Evolutionary conservation across 2,113 vertebrate genomes (phyloP).

Genomic region (Lepisosteus osseus): DNA sequence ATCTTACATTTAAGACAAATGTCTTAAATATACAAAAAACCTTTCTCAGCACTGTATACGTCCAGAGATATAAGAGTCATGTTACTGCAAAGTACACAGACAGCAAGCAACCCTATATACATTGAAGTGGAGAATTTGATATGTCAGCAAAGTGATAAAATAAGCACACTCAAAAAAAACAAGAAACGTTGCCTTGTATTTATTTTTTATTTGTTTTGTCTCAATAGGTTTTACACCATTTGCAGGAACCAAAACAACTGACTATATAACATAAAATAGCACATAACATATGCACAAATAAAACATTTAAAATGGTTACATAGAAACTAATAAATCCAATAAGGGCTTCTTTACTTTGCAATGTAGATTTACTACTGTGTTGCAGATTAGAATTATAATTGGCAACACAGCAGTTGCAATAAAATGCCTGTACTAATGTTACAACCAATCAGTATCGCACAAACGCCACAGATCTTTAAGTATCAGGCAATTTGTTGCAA

Average conservation of each 20-base stretch:
- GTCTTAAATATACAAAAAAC: too few species aligned
- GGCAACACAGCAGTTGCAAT: slow-evolving; percentile 40
- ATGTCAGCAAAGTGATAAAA: background rate
- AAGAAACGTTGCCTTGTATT: slow-evolving; percentile 32
- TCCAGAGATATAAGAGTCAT: too few species aligned
- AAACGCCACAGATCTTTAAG: slow-evolving; percentile 28
- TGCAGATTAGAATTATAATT: slow-evolving; percentile 27
- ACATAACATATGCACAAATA: slow-evolving; percentile 53
- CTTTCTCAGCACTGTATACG: too few species aligned
- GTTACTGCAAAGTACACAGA: too few species aligned
- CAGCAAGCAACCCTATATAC: too few species aligned
- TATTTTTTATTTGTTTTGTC: slow-evolving; percentile 68
- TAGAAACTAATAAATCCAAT: slow-evolving; percentile 53
- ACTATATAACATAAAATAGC: slow-evolving; percentile 63
- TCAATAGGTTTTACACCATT: slow-evolving; percentile 64
- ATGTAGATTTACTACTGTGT: slow-evolving; percentile 35
- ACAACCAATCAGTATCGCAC: slow-evolving; percentile 22
- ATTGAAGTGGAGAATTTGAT: too few species aligned
- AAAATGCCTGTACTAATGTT: slow-evolving; percentile 25
- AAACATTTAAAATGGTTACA: slow-evolving; percentile 60
- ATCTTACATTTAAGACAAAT: too few species aligned
- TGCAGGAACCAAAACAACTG: slow-evolving; percentile 63
- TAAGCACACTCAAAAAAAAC: background rate
- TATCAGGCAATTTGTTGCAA: slow-evolving; percentile 29
- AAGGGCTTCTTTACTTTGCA: slow-evolving; percentile 36